Base-by-base conservation (phyloP, 2,113 vertebrate species). In the Anarrhichthys ocellatus region DNA sequence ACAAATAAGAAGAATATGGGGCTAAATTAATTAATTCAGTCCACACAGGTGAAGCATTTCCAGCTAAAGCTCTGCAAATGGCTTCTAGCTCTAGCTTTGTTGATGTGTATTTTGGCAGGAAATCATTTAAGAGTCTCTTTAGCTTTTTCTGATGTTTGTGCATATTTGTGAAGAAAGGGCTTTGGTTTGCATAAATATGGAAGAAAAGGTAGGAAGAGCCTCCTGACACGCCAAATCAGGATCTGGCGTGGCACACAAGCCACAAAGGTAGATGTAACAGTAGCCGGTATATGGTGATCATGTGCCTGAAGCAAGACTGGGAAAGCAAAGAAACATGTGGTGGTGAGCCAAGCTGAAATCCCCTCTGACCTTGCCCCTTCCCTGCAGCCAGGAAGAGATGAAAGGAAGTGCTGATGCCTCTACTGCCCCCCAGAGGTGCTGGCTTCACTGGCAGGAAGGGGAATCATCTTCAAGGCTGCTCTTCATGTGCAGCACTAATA, bases 341-440 rank as follows among this genome's bases (percentile, higher is more conserved):
- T 88, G 74, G 92, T 82, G 85, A 92, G 89, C 92, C 89, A 90
- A 86, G 89, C 90, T 92, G 78, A 94, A 94, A 90, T 93, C 92
- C 89, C 88, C 64, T 84, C 91, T 93, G 94, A 94, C 93, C 92
- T 93, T 93, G 90, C 84, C 88, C 71, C 82, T 69, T 76, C 82
- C 86, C 90, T 89, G 82, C 72, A 81, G 86, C 85, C 76, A 90
- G 77, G 84, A 73, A 52, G 76, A 83, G 87, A 91, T 92, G 80
- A 89, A 92, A 92, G 84, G 84, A 66, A 62, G 88, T 65, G 73
- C 63, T 82, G 89, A 92, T 88, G 84, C 66, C 67, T 91, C 85
- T 91, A 91, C 89, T 88, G 91, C 88, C 91, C 88, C 86, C 87
- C 63, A 90, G 89, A 94, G 92, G 91, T 59, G 66, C 54, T 63